Evolutionary conservation across 2,888 invertebrate species (phyloP).

Genomic region (Andrena hattorfiana): DNA sequence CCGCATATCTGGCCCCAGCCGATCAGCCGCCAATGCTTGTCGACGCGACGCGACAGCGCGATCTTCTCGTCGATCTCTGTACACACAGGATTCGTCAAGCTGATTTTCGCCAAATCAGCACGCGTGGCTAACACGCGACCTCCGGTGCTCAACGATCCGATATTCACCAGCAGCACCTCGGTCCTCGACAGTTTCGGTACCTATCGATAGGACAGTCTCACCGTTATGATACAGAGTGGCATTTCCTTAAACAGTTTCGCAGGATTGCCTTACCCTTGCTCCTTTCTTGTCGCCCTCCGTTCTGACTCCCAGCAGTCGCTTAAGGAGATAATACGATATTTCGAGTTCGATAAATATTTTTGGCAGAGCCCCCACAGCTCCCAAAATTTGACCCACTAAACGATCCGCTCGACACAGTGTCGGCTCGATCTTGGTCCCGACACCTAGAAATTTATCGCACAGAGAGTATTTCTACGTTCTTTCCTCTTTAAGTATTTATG

Average conservation of each 20-base stretch:
- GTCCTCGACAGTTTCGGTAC: slow-evolving; percentile 95
- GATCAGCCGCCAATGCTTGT: slow-evolving; percentile 99
- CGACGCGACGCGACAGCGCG: slow-evolving; percentile 98
- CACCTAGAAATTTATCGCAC: slow-evolving; percentile 86
- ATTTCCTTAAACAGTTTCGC: background rate
- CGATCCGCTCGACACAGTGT: slow-evolving; percentile 99
- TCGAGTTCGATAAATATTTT: slow-evolving; percentile 99
- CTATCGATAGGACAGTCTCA: slow-evolving; percentile 77
- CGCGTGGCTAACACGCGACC: slow-evolving; percentile 97
- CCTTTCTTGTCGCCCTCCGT: slow-evolving; percentile 99
- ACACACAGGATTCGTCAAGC: slow-evolving; percentile 98
- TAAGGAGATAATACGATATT: slow-evolving; percentile 98
- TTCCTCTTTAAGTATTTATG: background rate
- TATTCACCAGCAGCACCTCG: slow-evolving; percentile 98
- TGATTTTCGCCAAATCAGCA: slow-evolving; percentile 98
- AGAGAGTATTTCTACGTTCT: background rate
- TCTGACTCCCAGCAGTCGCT: slow-evolving; percentile 97
- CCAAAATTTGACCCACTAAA: slow-evolving; percentile 96
- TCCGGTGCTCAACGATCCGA: slow-evolving; percentile 99
- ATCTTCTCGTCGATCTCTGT: slow-evolving; percentile 99
- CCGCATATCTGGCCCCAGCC: slow-evolving; percentile 99
- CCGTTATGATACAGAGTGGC: background rate
- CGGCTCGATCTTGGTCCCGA: slow-evolving; percentile 99
- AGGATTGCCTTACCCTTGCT: slow-evolving; percentile 90
- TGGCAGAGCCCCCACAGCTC: slow-evolving; percentile 98